These are phyloP conservation scores for Sylvilagus floridanus DNA, from an alignment of 2,797 vertebrate species.

Conservation along the genomic window DNA sequence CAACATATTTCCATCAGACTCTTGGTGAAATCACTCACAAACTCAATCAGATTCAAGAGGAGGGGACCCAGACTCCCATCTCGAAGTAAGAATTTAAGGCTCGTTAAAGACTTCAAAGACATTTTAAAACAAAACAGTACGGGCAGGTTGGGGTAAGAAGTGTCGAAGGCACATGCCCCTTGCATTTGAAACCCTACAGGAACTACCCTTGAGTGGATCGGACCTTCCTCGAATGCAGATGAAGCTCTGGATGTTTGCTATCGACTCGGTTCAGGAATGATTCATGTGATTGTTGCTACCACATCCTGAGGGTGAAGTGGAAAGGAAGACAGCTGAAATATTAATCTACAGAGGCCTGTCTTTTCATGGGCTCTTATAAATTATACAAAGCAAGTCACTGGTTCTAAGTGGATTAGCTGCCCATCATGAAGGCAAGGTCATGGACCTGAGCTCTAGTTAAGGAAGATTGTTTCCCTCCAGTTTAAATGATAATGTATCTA, in stretches of 20 bases:
- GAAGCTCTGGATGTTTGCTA: slow-evolving; percentile 73
- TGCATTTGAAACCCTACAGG: slow-evolving; percentile 80
- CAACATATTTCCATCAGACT: neutral
- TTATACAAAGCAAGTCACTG: slow-evolving; percentile 73
- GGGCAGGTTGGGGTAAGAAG: slow-evolving; percentile 45
- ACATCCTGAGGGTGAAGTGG: slow-evolving; percentile 77
- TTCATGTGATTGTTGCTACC: slow-evolving; percentile 78
- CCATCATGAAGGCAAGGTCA: slow-evolving; percentile 72
- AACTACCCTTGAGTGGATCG: slow-evolving; percentile 76
- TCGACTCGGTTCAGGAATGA: slow-evolving; percentile 75
- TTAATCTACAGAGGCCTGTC: slow-evolving; percentile 78
- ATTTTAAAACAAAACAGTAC: neutral
- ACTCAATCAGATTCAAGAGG: neutral
- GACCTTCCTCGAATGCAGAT: slow-evolving; percentile 75
- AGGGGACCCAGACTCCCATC: neutral
- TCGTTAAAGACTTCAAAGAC: slow-evolving; percentile 32
- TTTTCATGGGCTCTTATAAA: slow-evolving; percentile 77
- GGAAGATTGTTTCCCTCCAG: slow-evolving; percentile 64
- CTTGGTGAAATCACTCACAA: slow-evolving; percentile 40
- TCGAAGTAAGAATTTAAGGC: slow-evolving; percentile 50
- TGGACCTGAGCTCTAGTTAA: slow-evolving; percentile 73
- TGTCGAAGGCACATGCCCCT: slow-evolving; percentile 69
- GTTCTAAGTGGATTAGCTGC: slow-evolving; percentile 77
- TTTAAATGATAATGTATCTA: slow-evolving; percentile 60
- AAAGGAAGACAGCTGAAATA: slow-evolving; percentile 80